phyloP scores from a whole-genome alignment of 2,888 invertebrate genomes.

The Tetragnatha montana region DNA sequence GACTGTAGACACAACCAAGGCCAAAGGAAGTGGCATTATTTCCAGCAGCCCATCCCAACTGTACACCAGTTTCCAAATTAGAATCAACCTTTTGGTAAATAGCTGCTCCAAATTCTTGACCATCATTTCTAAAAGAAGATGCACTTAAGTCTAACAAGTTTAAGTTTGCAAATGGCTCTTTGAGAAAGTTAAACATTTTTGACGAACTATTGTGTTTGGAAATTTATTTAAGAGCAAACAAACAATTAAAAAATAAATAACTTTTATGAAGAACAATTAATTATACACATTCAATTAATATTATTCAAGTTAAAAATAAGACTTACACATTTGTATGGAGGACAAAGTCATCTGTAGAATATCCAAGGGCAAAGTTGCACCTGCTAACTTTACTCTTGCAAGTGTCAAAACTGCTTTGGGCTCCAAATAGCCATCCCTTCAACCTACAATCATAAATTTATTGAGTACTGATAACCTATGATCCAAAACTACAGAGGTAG shows the following conservation, averaged over 20 bases:
- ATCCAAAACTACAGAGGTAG: background rate
- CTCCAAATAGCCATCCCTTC: constrained; percentile 91
- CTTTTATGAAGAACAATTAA: no score
- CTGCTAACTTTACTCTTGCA: constrained; percentile 91
- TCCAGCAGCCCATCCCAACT: constrained; percentile 93
- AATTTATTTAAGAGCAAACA: background rate
- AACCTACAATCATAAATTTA: constrained; percentile 50
- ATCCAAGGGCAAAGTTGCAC: constrained; percentile 96
- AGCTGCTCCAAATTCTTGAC: constrained; percentile 93
- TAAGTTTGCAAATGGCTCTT: background rate
- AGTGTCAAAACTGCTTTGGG: constrained; percentile 88
- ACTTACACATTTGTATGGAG: constrained; percentile 97
- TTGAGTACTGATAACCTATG: background rate
- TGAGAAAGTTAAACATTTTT: background rate
- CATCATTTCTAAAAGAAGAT: constrained; percentile 86
- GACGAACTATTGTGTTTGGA: background rate
- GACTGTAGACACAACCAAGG: constrained; percentile 90
- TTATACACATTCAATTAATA: no score
- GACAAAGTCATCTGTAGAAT: constrained; percentile 91
- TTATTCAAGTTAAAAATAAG: background rate
- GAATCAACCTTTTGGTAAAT: constrained; percentile 94
- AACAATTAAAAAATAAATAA: background rate
- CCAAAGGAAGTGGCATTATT: constrained; percentile 94
- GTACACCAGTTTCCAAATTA: constrained; percentile 91
- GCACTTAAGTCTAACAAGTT: background rate